Conservation (phyloP, 2,113 vertebrate genomes). For the Macheiramphus alcinus region DNA sequence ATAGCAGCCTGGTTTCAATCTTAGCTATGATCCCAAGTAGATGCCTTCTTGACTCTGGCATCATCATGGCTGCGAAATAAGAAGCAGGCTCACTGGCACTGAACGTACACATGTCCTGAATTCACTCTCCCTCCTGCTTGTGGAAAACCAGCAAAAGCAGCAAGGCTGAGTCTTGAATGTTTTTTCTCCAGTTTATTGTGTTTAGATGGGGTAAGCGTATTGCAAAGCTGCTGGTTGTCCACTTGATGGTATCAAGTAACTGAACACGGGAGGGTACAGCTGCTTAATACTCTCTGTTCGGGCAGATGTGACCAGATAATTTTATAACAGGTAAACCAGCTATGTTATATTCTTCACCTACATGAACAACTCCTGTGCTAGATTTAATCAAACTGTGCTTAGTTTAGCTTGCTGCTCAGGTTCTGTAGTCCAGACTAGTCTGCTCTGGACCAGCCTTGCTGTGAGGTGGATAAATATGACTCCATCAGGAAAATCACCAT, state of each 20-base stretch:
- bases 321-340: conserved; percentile 1
- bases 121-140: neutral
- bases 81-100: conserved; percentile 49
- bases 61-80: conserved; percentile 39
- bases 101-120: neutral
- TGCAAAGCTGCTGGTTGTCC: conserved; percentile 34
- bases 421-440: neutral
- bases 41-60: conserved; percentile 56
- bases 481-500: neutral
- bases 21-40: conserved; percentile 7
- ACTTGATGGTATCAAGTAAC: conserved; percentile 57
- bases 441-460: neutral
- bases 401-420: neutral
- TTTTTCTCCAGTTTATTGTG: neutral
- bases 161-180: neutral
- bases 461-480: neutral
- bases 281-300: neutral
- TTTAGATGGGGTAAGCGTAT: neutral
- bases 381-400: neutral
- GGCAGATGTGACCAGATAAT: neutral
- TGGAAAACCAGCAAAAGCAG: conserved; percentile 8
- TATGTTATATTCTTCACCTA: neutral
- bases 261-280: neutral
- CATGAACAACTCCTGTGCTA: neutral
- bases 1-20: conserved; percentile 51